Evolutionary conservation across 2,888 invertebrate species (phyloP), one percentile per base, ranked within the genome.

Genomic region (Agonopterix arenella): DNA sequence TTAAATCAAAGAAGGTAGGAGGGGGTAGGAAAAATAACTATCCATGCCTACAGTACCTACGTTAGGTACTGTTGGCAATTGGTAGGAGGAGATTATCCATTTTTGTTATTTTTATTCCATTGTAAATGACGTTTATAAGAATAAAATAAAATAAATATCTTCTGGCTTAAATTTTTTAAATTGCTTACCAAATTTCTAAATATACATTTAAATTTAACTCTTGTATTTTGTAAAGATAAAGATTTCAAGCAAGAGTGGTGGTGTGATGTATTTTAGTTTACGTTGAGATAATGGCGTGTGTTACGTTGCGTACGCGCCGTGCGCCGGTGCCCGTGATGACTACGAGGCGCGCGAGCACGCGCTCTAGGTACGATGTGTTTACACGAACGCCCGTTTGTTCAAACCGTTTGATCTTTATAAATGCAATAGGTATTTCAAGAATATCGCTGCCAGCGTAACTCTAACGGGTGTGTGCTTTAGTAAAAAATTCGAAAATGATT

Each of bases 391-490:
- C 66, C 83, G 86, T 84, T 84, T 84, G 84, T 83, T 79, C 79
- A 55, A 71, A 62, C 56, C 85, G 83, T 88, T 89, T 89, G 88
- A 89, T 89, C 88, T 88, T 85, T 86, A 80, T 84, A 84, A 85
- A 86, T 84, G 86, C 84, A 82, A 85, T 84, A 85, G 84, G 85
- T 85, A 85, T 88, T 86, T 83, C 79, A 73, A 81, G 84, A 88
- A 85, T 82, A 82, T 78, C 82, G 73, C 70, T 72, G 76, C 72
- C 74, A 73, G 66, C 73, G 74, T 74, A 76, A 78, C 74, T 74
- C 73, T 68, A 70, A 68, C 73, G 56, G 57, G 53, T 60, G 70
- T 64, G 62, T 55, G 75, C 76, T 81, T 80, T 82, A 69, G 79
- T 78, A 85, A 84, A 82, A 82, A 82, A 77, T 68, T 60, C 66